Percentiles rank a stretch among this genome's conserved stretches.
phyloP scores from a whole-genome alignment of 2,113 vertebrate genomes.

The Amblyopsis rosae region DNA sequence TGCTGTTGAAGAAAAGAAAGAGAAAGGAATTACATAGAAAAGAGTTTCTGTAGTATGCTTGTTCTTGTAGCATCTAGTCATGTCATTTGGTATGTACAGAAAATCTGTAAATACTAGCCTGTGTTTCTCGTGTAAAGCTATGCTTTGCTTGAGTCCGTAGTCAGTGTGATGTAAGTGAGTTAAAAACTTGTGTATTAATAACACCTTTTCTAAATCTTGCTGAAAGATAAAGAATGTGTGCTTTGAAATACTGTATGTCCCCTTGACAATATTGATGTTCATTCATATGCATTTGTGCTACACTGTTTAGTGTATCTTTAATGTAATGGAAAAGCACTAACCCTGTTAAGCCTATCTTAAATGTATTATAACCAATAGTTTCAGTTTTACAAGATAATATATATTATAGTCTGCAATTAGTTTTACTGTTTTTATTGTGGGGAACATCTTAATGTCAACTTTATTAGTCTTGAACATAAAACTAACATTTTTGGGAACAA shows the following conservation, averaged over 20 bases:
- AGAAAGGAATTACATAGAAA: constrained; percentile 18
- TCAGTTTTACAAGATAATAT: too few relatives aligned
- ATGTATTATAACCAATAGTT: not conserved
- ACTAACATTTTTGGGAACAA: constrained; percentile 33
- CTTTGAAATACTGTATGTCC: constrained; percentile 5
- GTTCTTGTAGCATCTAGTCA: constrained; percentile 23
- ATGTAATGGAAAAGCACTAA: constrained; percentile 1
- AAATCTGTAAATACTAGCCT: constrained; percentile 19
- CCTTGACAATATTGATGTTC: constrained; percentile 21
- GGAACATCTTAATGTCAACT: not conserved
- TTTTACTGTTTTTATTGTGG: not conserved
- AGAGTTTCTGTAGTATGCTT: constrained; percentile 21
- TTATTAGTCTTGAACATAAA: not conserved
- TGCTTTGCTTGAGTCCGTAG: constrained; percentile 26
- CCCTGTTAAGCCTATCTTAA: not conserved
- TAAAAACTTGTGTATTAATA: constrained; percentile 14
- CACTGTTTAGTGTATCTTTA: too few relatives aligned
- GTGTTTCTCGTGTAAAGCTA: constrained; percentile 39
- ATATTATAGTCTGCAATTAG: constrained; percentile 1
- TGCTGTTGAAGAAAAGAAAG: constrained; percentile 4
- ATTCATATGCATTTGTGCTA: constrained; percentile 10
- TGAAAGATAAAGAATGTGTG: constrained; percentile 35
- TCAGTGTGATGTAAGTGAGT: constrained; percentile 27
- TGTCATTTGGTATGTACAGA: constrained; percentile 43
- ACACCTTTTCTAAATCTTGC: not conserved